phyloP scores from a whole-genome alignment of 2,888 invertebrate species.

The Drosophila limbata region DNA sequence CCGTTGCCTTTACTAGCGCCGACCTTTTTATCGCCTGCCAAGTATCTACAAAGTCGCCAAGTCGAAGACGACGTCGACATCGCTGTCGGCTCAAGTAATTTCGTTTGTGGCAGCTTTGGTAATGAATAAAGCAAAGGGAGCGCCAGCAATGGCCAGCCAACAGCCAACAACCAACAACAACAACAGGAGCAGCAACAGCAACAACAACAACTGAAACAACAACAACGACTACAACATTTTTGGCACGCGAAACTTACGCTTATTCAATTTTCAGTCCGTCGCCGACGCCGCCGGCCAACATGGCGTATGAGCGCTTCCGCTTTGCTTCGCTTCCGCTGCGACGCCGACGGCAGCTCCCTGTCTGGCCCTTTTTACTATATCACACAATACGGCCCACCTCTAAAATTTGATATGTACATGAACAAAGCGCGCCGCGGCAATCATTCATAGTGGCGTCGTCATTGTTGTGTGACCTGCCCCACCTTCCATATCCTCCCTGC shows the following conservation, averaged over 20 bases:
- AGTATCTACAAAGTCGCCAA: slow-evolving; percentile 76
- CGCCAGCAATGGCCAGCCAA: slow-evolving; percentile 40
- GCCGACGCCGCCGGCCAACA: slow-evolving; percentile 59
- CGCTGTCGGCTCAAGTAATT: slow-evolving; percentile 65
- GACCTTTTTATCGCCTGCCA: slow-evolving; percentile 76
- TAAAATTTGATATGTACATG: slow-evolving; percentile 69
- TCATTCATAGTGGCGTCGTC: slow-evolving; percentile 74
- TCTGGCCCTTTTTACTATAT: slow-evolving; percentile 47
- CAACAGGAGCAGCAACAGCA: slow-evolving; percentile 8
- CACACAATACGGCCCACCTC: slow-evolving; percentile 22
- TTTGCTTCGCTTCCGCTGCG: slow-evolving; percentile 69
- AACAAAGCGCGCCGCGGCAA: slow-evolving; percentile 76
- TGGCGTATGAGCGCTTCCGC: slow-evolving; percentile 78
- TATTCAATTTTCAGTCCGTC: slow-evolving; percentile 75
- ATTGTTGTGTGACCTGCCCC: slow-evolving; percentile 59
- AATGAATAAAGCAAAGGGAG: slow-evolving; percentile 73
- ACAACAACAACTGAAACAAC: slow-evolving; percentile 24
- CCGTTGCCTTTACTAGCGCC: slow-evolving; percentile 27
- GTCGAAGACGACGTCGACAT: slow-evolving; percentile 42
- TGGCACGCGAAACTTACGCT: slow-evolving; percentile 80
- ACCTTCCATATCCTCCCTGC: background rate
- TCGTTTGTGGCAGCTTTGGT: slow-evolving; percentile 67
- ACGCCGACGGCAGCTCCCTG: slow-evolving; percentile 29
- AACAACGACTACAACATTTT: slow-evolving; percentile 50
- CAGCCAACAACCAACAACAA: slow-evolving; percentile 8